Percentiles rank a stretch among this genome's conserved stretches.
Conservation (phyloP, 2,888 invertebrate species). For the Limenitis arthemis region DNA sequence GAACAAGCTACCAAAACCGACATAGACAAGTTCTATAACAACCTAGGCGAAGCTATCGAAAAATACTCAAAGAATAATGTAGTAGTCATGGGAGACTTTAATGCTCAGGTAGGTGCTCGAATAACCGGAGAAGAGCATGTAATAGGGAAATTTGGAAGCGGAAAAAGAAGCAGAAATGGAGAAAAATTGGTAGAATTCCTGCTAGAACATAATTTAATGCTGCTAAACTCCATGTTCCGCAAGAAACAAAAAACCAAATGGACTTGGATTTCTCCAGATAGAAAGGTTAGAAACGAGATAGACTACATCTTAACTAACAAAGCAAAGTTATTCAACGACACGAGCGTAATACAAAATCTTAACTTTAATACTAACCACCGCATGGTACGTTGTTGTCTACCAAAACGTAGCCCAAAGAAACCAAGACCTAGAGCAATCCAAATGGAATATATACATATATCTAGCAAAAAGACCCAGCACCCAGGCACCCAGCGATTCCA, state of each 20-base stretch:
- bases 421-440: no score
- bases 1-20: slow-evolving; percentile 10
- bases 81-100: slow-evolving; percentile 1
- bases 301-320: slow-evolving; percentile 5
- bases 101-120: slow-evolving; percentile 3
- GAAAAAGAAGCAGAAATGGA: slow-evolving; percentile 18
- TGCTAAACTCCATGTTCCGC: slow-evolving; percentile 12
- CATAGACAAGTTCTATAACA: slow-evolving; percentile 10
- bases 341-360: background rate
- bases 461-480: no score
- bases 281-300: slow-evolving; percentile 12
- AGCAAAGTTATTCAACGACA: background rate
- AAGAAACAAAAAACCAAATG: slow-evolving; percentile 17
- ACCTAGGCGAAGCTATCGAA: slow-evolving; percentile 2
- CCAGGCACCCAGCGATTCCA: no score
- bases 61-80: background rate
- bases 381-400: slow-evolving; percentile 3
- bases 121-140: slow-evolving; percentile 1
- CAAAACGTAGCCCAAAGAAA: no score
- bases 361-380: slow-evolving; percentile 10
- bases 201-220: slow-evolving; percentile 14
- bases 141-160: slow-evolving; percentile 13
- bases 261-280: slow-evolving; percentile 19
- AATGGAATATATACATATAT: no score
- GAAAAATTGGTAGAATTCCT: slow-evolving; percentile 10